These are phyloP conservation scores for Heterodera schachtii DNA, from an alignment of 1,140 invertebrate genomes.

Conservation along the genomic window DNA sequence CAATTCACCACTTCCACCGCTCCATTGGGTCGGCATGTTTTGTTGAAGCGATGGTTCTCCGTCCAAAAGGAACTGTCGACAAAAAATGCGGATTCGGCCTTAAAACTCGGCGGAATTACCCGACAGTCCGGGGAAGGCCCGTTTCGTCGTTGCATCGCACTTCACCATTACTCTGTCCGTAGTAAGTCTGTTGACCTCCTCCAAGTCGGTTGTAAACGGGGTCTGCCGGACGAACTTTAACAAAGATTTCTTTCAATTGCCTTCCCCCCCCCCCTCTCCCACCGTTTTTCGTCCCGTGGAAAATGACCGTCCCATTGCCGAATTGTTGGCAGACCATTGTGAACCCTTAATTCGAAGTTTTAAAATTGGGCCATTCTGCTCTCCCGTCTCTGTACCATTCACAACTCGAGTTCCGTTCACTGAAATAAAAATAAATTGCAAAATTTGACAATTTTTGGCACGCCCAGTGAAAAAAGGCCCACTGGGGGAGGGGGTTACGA, in stretches of 20 bases:
- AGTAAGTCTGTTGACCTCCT: background rate
- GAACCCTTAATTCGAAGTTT: conserved; percentile 37
- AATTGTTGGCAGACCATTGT: conserved; percentile 49
- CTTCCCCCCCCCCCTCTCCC: background rate
- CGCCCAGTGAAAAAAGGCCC: too few species aligned
- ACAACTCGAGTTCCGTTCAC: conserved; percentile 22
- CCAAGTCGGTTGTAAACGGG: conserved; percentile 4
- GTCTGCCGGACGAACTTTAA: conserved; percentile 13
- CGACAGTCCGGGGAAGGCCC: background rate
- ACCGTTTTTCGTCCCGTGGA: conserved; percentile 49
- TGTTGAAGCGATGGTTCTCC: conserved; percentile 57
- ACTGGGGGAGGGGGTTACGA: too few species aligned
- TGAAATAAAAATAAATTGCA: background rate
- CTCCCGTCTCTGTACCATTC: background rate
- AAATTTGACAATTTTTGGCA: too few species aligned
- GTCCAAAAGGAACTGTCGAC: conserved; percentile 41
- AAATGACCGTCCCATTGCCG: conserved; percentile 52
- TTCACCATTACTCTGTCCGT: background rate
- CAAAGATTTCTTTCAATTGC: background rate
- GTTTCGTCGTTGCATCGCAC: conserved; percentile 4
- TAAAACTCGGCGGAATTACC: conserved; percentile 22
- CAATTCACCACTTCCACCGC: conserved; percentile 59
- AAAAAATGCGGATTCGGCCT: conserved; percentile 26
- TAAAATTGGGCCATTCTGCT: background rate
- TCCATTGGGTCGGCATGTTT: conserved; percentile 46